Percentiles rank a stretch among this genome's conserved stretches.
Conservation (phyloP, 2,113 vertebrate species). For the Pionites leucogaster region DNA sequence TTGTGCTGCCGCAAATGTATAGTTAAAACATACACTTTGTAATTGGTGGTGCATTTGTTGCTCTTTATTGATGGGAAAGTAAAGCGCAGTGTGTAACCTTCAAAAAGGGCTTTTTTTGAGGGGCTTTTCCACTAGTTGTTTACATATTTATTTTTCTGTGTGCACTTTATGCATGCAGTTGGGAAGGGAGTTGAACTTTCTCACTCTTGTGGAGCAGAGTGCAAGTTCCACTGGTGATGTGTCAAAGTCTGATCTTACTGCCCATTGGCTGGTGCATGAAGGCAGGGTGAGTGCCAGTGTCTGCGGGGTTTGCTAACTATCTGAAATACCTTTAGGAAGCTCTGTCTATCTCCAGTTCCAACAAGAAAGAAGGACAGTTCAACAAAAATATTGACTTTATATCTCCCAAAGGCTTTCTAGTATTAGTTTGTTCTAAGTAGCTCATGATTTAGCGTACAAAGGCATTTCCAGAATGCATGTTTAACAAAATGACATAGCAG, state of each 20-base stretch:
- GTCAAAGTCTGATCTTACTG: neutral
- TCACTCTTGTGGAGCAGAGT: neutral
- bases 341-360: slow-evolving; percentile 51
- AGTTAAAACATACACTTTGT: neutral
- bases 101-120: neutral
- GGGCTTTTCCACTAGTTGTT: neutral
- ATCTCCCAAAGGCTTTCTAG: slow-evolving; percentile 72
- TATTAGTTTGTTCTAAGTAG: slow-evolving; percentile 80
- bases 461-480: slow-evolving; percentile 81
- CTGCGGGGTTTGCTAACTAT: neutral
- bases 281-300: neutral
- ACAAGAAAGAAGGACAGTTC: slow-evolving; percentile 41
- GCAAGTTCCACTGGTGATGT: neutral
- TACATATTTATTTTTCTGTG: neutral
- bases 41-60: neutral
- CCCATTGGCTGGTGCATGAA: neutral
- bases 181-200: neutral
- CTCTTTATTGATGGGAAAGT: neutral
- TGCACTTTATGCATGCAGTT: neutral
- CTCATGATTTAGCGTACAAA: slow-evolving; percentile 83
- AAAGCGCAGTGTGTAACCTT: neutral
- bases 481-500: slow-evolving; percentile 89
- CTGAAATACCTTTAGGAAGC: slow-evolving; percentile 46
- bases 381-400: slow-evolving; percentile 74
- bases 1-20: neutral